Evolutionary conservation across 2,797 vertebrate species (phyloP).

Genomic region (Tapirus indicus): DNA sequence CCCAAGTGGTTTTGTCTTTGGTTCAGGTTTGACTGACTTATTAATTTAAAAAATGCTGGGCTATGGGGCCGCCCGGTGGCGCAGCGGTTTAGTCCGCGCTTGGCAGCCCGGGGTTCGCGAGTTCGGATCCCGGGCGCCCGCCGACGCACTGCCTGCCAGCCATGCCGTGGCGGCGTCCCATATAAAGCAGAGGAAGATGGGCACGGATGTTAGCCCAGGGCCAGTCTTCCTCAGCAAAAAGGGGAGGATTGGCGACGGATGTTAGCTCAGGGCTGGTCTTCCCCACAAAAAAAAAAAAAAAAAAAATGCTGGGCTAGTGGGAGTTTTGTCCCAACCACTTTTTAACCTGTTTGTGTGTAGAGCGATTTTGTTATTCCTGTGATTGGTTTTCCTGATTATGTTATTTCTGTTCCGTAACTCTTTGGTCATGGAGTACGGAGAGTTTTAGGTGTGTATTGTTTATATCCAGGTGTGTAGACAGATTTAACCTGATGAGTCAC

Average conservation of each 20-base stretch:
- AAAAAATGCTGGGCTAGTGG: neutral
- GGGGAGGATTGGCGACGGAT: too few relatives aligned
- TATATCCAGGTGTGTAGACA: neutral
- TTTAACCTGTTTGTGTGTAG: neutral
- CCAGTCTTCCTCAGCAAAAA: too few relatives aligned
- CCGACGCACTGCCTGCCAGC: too few relatives aligned
- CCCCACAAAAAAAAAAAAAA: too few relatives aligned
- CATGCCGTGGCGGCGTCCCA: too few relatives aligned
- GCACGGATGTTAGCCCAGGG: too few relatives aligned
- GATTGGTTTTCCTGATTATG: neutral
- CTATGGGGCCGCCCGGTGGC: too few relatives aligned
- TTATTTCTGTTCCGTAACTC: neutral
- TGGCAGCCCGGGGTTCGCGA: too few relatives aligned
- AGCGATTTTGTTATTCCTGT: neutral
- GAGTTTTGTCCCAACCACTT: neutral
- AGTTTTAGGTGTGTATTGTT: neutral
- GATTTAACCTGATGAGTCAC: conserved; percentile 51
- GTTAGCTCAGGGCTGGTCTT: too few relatives aligned
- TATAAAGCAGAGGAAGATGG: too few relatives aligned
- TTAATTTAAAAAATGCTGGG: neutral
- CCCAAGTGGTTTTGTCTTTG: neutral
- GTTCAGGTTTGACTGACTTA: conserved; percentile 37
- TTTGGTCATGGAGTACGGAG: neutral
- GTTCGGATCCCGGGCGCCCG: too few relatives aligned
- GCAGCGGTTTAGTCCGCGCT: too few relatives aligned